phyloP scores from a whole-genome alignment of 2,797 vertebrate genomes.

The Chrosomus eos region DNA sequence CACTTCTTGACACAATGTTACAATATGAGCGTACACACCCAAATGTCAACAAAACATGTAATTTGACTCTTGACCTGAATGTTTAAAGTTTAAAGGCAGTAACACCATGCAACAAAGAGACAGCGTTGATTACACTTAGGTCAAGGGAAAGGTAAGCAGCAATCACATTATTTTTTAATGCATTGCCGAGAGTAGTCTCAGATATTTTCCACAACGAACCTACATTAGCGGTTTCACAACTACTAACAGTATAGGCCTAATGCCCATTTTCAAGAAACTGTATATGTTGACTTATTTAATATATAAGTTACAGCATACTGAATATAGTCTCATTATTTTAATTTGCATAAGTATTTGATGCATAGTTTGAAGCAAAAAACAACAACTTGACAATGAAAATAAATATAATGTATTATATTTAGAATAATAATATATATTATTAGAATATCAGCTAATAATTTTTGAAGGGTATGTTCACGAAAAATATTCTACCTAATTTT shows the following conservation, averaged over 20 bases:
- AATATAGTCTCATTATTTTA: background rate
- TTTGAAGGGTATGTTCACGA: background rate
- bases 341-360: too few species aligned
- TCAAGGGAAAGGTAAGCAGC: slow-evolving; percentile 6
- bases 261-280: background rate
- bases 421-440: background rate
- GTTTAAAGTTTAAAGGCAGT: slow-evolving; percentile 44
- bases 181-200: background rate
- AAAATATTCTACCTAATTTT: background rate
- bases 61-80: slow-evolving; percentile 22
- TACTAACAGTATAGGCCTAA: background rate
- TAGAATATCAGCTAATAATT: background rate
- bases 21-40: background rate
- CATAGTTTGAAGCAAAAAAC: background rate
- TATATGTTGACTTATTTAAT: background rate
- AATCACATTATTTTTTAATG: slow-evolving; percentile 30
- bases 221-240: slow-evolving; percentile 11
- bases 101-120: slow-evolving; percentile 14
- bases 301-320: background rate
- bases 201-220: slow-evolving; percentile 13
- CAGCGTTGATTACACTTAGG: slow-evolving; percentile 1
- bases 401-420: background rate
- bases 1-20: background rate
- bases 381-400: background rate
- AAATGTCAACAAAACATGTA: slow-evolving; percentile 8